Evolutionary conservation across 2,888 invertebrate genomes (phyloP).

Genomic region (Sclerodermus sp.): DNA sequence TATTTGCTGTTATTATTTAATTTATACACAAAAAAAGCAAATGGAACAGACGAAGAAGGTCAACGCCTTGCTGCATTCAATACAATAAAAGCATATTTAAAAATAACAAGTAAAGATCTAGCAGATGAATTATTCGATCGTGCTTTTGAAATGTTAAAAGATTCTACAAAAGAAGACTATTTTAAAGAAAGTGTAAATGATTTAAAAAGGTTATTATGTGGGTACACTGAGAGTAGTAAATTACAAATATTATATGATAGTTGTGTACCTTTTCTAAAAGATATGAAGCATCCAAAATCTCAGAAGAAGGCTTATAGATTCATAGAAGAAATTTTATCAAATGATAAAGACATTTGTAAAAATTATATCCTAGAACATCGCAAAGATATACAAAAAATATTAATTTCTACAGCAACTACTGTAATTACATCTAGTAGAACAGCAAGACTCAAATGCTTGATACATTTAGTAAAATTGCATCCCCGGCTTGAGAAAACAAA

Average conservation of each 20-base stretch:
- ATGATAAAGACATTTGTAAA: conserved; percentile 65
- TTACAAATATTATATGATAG: conserved; percentile 70
- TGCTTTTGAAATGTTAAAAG: conserved; percentile 62
- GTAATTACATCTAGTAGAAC: conserved; percentile 74
- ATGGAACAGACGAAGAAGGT: conserved; percentile 69
- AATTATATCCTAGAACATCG: conserved; percentile 68
- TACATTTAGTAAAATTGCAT: conserved; percentile 67
- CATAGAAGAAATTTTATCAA: conserved; percentile 70
- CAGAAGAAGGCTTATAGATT: conserved; percentile 80
- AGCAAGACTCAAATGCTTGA: conserved; percentile 64
- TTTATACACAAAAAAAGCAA: conserved; percentile 75
- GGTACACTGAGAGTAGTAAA: conserved; percentile 67
- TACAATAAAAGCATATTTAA: conserved; percentile 76
- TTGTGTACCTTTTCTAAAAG: conserved; percentile 62
- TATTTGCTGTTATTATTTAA: conserved; percentile 91
- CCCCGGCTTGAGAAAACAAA: conserved; percentile 68
- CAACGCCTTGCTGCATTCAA: conserved; percentile 77
- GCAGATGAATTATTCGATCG: conserved; percentile 69
- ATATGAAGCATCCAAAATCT: conserved; percentile 63
- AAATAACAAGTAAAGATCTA: conserved; percentile 66
- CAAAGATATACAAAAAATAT: conserved; percentile 66
- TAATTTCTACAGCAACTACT: conserved; percentile 67
- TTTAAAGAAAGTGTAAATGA: conserved; percentile 78
- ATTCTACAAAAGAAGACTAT: conserved; percentile 60
- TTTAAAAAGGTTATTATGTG: conserved; percentile 71